Evolutionary conservation across 2,888 invertebrate species (phyloP), one percentile per base, ranked within the genome.

Genomic region (Microchrysa polita): DNA sequence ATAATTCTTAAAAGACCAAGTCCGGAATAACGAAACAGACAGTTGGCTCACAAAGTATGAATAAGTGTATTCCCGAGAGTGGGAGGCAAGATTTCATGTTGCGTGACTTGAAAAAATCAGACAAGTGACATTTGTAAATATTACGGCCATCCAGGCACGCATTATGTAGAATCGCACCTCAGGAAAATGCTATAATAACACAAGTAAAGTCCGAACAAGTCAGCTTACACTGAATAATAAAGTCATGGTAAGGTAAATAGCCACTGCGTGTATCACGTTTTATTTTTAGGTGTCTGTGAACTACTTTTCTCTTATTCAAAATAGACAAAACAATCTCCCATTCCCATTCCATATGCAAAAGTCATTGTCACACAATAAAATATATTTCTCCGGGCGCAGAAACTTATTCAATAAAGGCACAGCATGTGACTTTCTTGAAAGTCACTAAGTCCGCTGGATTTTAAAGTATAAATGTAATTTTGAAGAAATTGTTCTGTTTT

Each of bases 401-500:
- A 48, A 48, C 48, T 48, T 48, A 48, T 48, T 12, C 48, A 12
- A 48, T 48, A 48, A 48, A 48, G 48, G 10, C 48, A 12, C 48
- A 48, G 48, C 48, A 48, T 48, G 48, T n/a, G 12, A 42, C 48
- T n/a, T 34, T 34, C 48, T 48, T n/a, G 5, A 48, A n/a, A 48
- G 48, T n/a, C 16, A 7, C 16, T 48, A 48, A 48, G 48, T n/a
- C 48, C 14, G 10, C 12, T n/a, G 48, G 48, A 61, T 61, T 61
- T 61, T 61, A 61, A 61, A 23, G 61, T 40, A n/a, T 23, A 61
- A 27, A 14, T 2, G 7, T 7, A 5, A n/a, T 61, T 34, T 61
- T 61, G 40, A 61, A n/a, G 40, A 40, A 61, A 61, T 61, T 61
- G 61, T 61, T 61, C 27, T 61, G 40, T 61, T 16, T 27, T n/a